Evolutionary conservation across 2,797 vertebrate genomes (phyloP).

Genomic region (Enteromius afrohamiltoni): DNA sequence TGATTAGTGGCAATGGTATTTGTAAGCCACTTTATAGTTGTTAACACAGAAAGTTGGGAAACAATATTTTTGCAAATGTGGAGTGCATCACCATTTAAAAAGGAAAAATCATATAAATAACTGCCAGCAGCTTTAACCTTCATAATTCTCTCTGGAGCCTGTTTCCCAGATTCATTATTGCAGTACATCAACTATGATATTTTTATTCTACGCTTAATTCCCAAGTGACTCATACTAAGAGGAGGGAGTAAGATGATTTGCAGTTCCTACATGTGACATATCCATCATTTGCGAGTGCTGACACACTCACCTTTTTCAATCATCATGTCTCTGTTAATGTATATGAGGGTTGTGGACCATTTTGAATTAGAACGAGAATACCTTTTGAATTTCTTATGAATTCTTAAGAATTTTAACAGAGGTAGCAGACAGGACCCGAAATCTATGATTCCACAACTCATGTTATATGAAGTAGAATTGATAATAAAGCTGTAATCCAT

Average conservation of each 20-base stretch:
- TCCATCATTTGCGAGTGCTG: not conserved
- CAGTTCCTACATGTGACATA: not conserved
- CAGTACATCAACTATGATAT: slow-evolving; percentile 20
- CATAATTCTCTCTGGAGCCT: slow-evolving; percentile 12
- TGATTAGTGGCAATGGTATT: slow-evolving; percentile 47
- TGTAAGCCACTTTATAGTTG: slow-evolving; percentile 23
- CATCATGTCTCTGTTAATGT: not conserved
- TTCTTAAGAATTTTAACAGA: not conserved
- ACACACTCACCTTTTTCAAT: not conserved
- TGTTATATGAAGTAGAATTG: not conserved
- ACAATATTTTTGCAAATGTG: not conserved
- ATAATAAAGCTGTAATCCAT: not conserved
- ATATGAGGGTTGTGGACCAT: not conserved
- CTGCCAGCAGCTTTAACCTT: slow-evolving; percentile 28
- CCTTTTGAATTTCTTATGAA: not conserved
- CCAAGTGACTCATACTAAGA: not conserved
- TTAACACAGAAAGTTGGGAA: slow-evolving; percentile 33
- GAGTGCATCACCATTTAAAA: slow-evolving; percentile 13
- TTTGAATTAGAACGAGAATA: not conserved
- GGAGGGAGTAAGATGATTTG: slow-evolving; percentile 10
- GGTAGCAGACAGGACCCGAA: not conserved
- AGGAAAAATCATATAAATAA: not conserved
- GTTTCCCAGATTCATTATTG: slow-evolving; percentile 16
- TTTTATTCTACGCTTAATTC: slow-evolving; percentile 8
- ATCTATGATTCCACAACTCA: not conserved